Percentiles rank a stretch among this genome's conserved stretches.
Evolutionary conservation across 1,140 invertebrate genomes (phyloP).

Genomic region (Psix sp.): DNA sequence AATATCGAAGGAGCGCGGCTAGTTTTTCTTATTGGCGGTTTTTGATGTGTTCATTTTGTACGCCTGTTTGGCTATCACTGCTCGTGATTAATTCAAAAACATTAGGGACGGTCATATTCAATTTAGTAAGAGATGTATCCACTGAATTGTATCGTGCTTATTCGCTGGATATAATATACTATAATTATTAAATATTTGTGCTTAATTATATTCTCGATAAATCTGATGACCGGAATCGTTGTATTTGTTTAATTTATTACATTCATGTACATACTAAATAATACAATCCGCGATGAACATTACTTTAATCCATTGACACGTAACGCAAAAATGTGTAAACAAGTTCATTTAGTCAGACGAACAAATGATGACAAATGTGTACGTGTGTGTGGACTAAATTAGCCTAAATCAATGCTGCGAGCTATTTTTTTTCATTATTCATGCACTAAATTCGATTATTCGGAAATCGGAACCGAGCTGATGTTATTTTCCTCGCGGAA

Average conservation of each 20-base stretch:
- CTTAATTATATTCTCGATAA: conserved; percentile 42
- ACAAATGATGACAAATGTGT: conserved; percentile 2
- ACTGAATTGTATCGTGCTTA: conserved; percentile 43
- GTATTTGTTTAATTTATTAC: conserved; percentile 35
- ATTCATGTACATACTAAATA: conserved; percentile 29
- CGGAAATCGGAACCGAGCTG: too few relatives aligned
- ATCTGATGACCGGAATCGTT: conserved; percentile 24
- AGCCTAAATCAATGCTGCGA: too few relatives aligned
- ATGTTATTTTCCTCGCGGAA: too few relatives aligned
- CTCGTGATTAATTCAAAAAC: conserved; percentile 37
- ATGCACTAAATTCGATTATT: too few relatives aligned
- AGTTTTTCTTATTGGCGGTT: conserved; percentile 17
- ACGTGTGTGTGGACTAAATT: background rate
- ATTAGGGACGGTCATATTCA: conserved; percentile 33
- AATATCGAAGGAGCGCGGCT: conserved; percentile 10
- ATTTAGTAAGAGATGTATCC: conserved; percentile 34
- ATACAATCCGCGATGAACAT: conserved; percentile 26
- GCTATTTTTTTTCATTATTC: too few relatives aligned
- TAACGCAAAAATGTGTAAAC: conserved; percentile 20
- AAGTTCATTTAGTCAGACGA: conserved; percentile 8
- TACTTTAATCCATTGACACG: conserved; percentile 15
- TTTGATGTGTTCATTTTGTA: conserved; percentile 35
- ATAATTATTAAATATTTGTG: conserved; percentile 48
- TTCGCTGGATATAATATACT: conserved; percentile 45
- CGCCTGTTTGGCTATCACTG: conserved; percentile 32